These are phyloP conservation scores for Gymnocheta viridis DNA, from an alignment of 2,888 invertebrate genomes.

Conservation along the genomic window DNA sequence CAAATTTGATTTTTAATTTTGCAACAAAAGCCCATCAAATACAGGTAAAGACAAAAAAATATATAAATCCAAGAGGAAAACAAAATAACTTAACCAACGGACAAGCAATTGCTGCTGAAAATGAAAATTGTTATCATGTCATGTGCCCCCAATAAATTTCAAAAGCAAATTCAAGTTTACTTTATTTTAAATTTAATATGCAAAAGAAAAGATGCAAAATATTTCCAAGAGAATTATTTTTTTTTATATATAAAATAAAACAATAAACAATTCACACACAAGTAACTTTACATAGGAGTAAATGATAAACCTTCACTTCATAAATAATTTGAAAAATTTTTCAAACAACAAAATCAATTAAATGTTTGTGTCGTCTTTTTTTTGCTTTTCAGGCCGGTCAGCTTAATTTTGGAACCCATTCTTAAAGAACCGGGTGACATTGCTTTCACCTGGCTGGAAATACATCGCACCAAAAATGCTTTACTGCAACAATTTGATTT, in stretches of 20 bases:
- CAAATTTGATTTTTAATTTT: conserved; percentile 58
- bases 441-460: conserved; percentile 90
- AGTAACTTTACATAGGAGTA: neutral
- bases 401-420: conserved; percentile 87
- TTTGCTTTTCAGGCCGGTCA: conserved; percentile 83
- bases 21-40: conserved; percentile 7
- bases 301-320: neutral
- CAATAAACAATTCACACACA: neutral
- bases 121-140: neutral
- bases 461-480: conserved; percentile 85
- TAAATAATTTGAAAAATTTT: neutral
- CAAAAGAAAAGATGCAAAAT: neutral
- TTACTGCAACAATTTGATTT: conserved; percentile 84
- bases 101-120: neutral
- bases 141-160: neutral
- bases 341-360: neutral
- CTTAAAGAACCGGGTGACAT: conserved; percentile 88
- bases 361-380: neutral
- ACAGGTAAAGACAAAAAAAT: neutral
- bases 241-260: too few species aligned
- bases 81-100: neutral
- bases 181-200: neutral
- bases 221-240: neutral
- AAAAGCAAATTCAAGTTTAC: neutral
- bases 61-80: neutral